Evolutionary conservation across 2,113 vertebrate species (phyloP).

Genomic region (Lepus europaeus): DNA sequence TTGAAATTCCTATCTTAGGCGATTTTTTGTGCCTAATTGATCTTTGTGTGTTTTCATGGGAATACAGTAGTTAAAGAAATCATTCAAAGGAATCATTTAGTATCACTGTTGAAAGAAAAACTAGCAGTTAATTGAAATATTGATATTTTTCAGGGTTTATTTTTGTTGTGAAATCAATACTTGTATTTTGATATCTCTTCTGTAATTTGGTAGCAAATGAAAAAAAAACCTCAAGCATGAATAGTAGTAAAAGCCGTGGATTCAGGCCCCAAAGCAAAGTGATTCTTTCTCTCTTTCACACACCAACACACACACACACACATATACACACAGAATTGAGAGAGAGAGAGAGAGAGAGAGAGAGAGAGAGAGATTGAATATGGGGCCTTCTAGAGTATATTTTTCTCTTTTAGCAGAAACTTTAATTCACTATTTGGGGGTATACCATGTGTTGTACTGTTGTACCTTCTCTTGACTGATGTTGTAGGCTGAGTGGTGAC

Average conservation of each 20-base stretch:
- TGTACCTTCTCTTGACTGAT: background rate
- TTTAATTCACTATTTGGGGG: background rate
- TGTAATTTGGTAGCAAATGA: slow-evolving; percentile 21
- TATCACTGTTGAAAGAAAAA: background rate
- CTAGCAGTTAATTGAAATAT: background rate
- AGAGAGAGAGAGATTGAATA: background rate
- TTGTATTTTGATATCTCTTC: background rate
- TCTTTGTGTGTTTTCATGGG: background rate
- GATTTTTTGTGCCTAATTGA: slow-evolving; percentile 7
- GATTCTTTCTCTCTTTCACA: background rate
- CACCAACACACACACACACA: background rate
- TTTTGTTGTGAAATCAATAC: background rate
- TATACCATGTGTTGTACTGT: background rate
- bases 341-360: background rate
- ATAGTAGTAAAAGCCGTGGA: background rate
- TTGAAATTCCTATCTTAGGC: slow-evolving; percentile 19
- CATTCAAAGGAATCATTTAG: background rate
- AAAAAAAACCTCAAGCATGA: background rate
- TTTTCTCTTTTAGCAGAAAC: background rate
- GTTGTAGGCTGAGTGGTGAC: slow-evolving; percentile 12
- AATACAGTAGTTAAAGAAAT: too few relatives aligned
- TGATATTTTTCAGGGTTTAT: background rate
- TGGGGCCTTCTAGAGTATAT: background rate
- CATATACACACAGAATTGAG: background rate
- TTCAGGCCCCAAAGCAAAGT: background rate